Evolutionary conservation across 23 tunicate species (phyloP), one percentile per base, ranked within the genome.

Genomic region (Ascidia mentula): DNA sequence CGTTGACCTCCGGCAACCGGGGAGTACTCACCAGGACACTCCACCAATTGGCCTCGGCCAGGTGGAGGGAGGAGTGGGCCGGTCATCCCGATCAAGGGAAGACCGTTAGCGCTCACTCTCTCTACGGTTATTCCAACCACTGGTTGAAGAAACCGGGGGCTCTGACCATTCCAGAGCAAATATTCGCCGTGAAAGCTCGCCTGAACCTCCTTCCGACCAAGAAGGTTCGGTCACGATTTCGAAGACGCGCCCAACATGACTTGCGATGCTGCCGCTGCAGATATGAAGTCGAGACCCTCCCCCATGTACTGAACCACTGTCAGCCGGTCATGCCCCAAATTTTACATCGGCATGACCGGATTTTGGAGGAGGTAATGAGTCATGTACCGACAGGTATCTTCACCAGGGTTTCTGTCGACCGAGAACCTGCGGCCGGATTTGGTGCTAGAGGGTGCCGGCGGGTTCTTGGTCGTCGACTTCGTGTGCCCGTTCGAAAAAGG

Each of bases 71-170:
- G 34, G 34, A 69, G 42, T 73, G 77, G 77, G 40, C 77, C 40
- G 12, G 77, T 36, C 77, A 9, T 20, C 77, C 77, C 32, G 40
- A 73, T 31, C 77, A 73, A n/a, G 77, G 77, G 26, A 73, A 73
- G 77, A 73, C 77, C 13, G 40, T 35, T 9, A 33, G 33, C n/a
- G 72, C 72, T 28, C 72, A 69, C 72, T 26, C 34, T 12, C 33
- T 31, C 20, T 69, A 69, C 20, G 32, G n/a, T n/a, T n/a, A n/a
- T n/a, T n/a, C n/a, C n/a, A n/a, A n/a, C n/a, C n/a, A n/a, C n/a
- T n/a, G n/a, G n/a, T n/a, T n/a, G n/a, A n/a, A n/a, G n/a, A n/a
- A n/a, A n/a, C n/a, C n/a, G n/a, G n/a, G n/a, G n/a, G 33, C 34
- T 28, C 72, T 31, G 72, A 28, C 72, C 32, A 31, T 69, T 12